These are phyloP conservation scores for Penaeus japonicus DNA, from an alignment of 1,140 invertebrate genomes.

Conservation along the genomic window DNA sequence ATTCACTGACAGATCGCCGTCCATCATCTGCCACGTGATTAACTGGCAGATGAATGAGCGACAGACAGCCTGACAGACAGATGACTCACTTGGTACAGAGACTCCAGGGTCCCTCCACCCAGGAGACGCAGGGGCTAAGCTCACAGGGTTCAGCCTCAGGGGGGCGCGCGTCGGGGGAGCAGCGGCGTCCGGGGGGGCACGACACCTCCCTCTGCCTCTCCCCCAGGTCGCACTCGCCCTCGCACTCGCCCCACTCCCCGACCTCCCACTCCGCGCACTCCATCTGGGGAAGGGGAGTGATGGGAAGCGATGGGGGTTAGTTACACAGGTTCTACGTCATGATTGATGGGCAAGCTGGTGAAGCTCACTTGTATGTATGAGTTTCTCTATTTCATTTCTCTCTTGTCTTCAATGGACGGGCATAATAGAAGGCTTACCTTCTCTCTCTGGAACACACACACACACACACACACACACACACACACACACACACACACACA, in stretches of 20 bases:
- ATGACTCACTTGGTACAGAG: constrained; percentile 63
- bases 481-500: no score
- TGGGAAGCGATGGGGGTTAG: no score
- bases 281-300: constrained; percentile 90
- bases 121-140: constrained; percentile 62
- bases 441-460: no score
- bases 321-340: background rate
- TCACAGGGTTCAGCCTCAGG: constrained; percentile 62
- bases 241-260: constrained; percentile 47
- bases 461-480: no score
- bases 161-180: constrained; percentile 14
- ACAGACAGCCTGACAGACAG: background rate
- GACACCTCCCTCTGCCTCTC: constrained; percentile 35
- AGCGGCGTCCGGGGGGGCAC: constrained; percentile 33
- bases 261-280: constrained; percentile 40
- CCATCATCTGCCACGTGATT: background rate
- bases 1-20: background rate
- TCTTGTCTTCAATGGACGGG: no score
- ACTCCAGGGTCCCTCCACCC: constrained; percentile 65
- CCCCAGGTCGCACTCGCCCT: constrained; percentile 8
- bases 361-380: background rate
- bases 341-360: background rate
- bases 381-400: no score
- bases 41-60: background rate
- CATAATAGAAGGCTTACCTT: no score